Evolutionary conservation across 2,888 invertebrate genomes (phyloP).

Genomic region (Hypena proboscidalis): DNA sequence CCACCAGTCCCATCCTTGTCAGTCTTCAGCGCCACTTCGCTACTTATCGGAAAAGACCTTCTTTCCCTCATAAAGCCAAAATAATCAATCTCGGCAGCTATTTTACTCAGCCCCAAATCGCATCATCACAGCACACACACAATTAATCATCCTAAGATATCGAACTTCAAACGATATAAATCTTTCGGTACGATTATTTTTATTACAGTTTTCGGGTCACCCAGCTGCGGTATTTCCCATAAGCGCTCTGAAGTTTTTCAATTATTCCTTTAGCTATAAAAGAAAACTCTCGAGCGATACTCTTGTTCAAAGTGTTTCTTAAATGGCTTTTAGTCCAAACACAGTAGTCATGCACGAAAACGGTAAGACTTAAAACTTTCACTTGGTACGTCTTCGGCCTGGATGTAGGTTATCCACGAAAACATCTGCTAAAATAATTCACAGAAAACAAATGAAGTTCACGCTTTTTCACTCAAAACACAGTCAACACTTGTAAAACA

Average conservation of each 20-base stretch:
- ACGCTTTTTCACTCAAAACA: slow-evolving; percentile 45
- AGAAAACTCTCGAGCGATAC: slow-evolving; percentile 53
- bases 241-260: slow-evolving; percentile 71
- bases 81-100: slow-evolving; percentile 49
- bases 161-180: slow-evolving; percentile 69
- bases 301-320: slow-evolving; percentile 43
- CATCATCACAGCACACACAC: slow-evolving; percentile 67
- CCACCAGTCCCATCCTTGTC: slow-evolving; percentile 80
- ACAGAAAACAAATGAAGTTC: slow-evolving; percentile 42
- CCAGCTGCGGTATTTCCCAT: slow-evolving; percentile 73
- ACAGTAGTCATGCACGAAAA: slow-evolving; percentile 53
- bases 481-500: slow-evolving; percentile 44
- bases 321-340: slow-evolving; percentile 57
- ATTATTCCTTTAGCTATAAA: slow-evolving; percentile 62
- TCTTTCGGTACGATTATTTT: slow-evolving; percentile 73
- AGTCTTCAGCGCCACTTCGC: slow-evolving; percentile 82
- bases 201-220: slow-evolving; percentile 73
- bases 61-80: slow-evolving; percentile 82
- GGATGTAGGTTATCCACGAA: slow-evolving; percentile 71
- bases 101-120: slow-evolving; percentile 62
- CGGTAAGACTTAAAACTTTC: slow-evolving; percentile 74
- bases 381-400: slow-evolving; percentile 64
- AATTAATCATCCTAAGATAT: slow-evolving; percentile 77
- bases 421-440: slow-evolving; percentile 51
- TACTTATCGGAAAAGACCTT: slow-evolving; percentile 80